Evolutionary conservation across 2,113 vertebrate genomes (phyloP).

Genomic region (Chaetura pelagica): DNA sequence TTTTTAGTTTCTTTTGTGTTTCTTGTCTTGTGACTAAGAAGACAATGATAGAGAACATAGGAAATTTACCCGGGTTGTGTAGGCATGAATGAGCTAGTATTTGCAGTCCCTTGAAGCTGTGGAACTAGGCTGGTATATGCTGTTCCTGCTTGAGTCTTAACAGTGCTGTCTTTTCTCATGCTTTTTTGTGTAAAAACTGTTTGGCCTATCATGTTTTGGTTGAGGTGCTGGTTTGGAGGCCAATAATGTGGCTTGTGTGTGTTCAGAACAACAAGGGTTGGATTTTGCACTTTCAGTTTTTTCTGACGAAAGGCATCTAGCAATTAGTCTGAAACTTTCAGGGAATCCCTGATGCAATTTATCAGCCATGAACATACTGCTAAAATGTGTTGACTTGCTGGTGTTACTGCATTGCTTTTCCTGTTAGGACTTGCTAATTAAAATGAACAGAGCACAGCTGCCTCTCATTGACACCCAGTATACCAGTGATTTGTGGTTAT

Average conservation of each 20-base stretch:
- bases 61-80: background rate
- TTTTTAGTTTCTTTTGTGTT: background rate
- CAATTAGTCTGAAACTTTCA: background rate
- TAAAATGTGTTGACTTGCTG: background rate
- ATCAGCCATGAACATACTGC: background rate
- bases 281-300: background rate
- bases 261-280: background rate
- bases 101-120: background rate
- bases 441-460: background rate
- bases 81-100: fast-evolving
- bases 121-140: background rate
- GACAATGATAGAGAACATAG: background rate
- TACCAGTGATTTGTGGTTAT: background rate
- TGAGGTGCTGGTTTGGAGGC: background rate
- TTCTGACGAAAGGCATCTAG: background rate
- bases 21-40: background rate
- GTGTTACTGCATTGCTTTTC: background rate
- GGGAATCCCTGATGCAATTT: background rate
- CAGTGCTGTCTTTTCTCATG: background rate
- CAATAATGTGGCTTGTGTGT: background rate
- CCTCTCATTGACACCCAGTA: background rate
- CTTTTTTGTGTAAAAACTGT: background rate
- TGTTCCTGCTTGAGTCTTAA: background rate
- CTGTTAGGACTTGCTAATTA: background rate
- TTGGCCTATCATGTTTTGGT: background rate